Evolutionary conservation across 2,113 vertebrate species (phyloP).

Genomic region (Phrynosoma blainvillii): DNA sequence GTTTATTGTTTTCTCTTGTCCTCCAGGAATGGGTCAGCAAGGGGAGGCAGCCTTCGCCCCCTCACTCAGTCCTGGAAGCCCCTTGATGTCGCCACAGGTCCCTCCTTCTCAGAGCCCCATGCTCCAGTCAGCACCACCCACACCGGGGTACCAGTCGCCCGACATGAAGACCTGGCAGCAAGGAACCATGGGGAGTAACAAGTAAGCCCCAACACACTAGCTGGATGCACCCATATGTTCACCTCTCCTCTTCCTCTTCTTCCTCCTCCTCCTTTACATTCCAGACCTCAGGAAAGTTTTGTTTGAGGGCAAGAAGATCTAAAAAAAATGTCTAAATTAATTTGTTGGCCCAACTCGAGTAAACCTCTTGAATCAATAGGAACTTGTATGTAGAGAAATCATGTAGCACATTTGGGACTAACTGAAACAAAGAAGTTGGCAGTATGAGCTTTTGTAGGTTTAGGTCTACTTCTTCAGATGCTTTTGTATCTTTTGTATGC

Average conservation of each 20-base stretch:
- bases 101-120: constrained; percentile 88
- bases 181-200: constrained; percentile 82
- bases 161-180: constrained; percentile 95
- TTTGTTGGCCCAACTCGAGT: too few relatives aligned
- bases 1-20: constrained; percentile 8
- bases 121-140: constrained; percentile 84
- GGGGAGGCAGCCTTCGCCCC: constrained; percentile 85
- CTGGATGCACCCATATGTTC: neutral
- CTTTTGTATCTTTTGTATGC: too few relatives aligned
- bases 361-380: too few relatives aligned
- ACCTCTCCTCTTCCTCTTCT: too few relatives aligned
- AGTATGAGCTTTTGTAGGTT: too few relatives aligned
- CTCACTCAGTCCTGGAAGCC: constrained; percentile 89
- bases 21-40: constrained; percentile 86
- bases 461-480: too few relatives aligned
- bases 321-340: too few relatives aligned
- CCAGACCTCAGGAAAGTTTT: neutral
- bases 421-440: too few relatives aligned
- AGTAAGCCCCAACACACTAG: constrained; percentile 67
- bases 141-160: constrained; percentile 89
- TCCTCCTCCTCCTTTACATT: neutral
- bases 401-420: too few relatives aligned
- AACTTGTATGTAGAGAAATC: too few relatives aligned
- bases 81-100: constrained; percentile 89
- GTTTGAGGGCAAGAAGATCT: neutral